phyloP scores from a whole-genome alignment of 2,113 vertebrate genomes.

The Erythrocercus mccallii region DNA sequence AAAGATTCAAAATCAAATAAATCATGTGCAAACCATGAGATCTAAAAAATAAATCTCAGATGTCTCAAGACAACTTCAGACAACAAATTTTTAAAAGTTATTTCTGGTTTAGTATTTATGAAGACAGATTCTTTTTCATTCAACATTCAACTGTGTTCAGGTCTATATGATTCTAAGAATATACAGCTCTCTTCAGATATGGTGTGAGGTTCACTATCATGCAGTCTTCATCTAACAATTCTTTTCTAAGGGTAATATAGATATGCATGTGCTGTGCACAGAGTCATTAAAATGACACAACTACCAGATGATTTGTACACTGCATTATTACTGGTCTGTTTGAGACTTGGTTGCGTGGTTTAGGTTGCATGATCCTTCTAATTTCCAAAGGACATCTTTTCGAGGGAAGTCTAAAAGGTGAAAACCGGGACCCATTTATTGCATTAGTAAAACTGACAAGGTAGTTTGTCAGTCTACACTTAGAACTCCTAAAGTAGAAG shows the following conservation, averaged over 20 bases:
- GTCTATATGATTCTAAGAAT: neutral
- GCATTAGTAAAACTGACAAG: neutral
- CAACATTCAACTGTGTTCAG: neutral
- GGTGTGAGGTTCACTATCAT: neutral
- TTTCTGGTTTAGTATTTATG: neutral
- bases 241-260: neutral
- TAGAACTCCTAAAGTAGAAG: neutral
- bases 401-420: neutral
- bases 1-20: neutral
- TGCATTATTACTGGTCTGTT: neutral
- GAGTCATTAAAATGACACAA: neutral
- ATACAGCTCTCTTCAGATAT: neutral
- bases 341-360: neutral
- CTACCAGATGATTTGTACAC: neutral
- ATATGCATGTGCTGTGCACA: neutral
- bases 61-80: neutral
- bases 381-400: neutral
- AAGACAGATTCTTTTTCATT: neutral
- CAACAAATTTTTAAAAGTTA: neutral
- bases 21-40: fast-evolving
- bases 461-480: neutral
- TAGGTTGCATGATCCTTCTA: neutral
- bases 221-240: neutral
- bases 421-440: neutral
- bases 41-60: neutral